Conservation (phyloP, 2,113 vertebrate species). For the Danionella cerebrum region DNA sequence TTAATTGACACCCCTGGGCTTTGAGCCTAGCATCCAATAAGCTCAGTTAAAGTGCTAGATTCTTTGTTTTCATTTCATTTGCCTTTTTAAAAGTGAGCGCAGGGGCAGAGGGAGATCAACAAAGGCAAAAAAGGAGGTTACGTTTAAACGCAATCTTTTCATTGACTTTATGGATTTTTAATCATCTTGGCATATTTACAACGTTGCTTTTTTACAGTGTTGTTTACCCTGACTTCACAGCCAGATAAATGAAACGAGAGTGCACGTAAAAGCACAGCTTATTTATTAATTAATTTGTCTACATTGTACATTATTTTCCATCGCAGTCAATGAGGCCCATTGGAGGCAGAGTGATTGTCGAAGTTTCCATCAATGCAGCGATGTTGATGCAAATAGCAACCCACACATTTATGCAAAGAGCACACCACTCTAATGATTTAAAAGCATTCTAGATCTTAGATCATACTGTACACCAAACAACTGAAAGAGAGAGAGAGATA, state of each 20-base stretch:
- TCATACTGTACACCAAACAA: slow-evolving; percentile 56
- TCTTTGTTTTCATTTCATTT: slow-evolving; percentile 61
- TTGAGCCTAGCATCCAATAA: slow-evolving; percentile 56
- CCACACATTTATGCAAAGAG: slow-evolving; percentile 53
- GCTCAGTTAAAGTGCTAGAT: slow-evolving; percentile 53
- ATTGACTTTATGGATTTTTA: slow-evolving; percentile 57
- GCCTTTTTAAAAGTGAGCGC: slow-evolving; percentile 51
- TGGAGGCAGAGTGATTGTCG: slow-evolving; percentile 36
- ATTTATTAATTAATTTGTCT: slow-evolving; percentile 30
- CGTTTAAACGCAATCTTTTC: slow-evolving; percentile 49
- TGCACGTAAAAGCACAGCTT: neutral
- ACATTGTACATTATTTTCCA: slow-evolving; percentile 26
- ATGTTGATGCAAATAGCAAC: slow-evolving; percentile 15
- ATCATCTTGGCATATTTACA: slow-evolving; percentile 49
- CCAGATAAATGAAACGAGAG: slow-evolving; percentile 20
- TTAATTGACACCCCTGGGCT: slow-evolving; percentile 73
- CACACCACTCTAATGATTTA: slow-evolving; percentile 63
- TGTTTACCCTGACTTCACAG: slow-evolving; percentile 23
- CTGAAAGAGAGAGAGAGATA: slow-evolving; percentile 12
- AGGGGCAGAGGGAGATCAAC: slow-evolving; percentile 9
- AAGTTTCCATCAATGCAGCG: neutral
- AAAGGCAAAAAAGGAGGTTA: slow-evolving; percentile 36
- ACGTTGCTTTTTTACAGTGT: slow-evolving; percentile 43
- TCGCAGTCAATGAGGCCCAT: slow-evolving; percentile 28
- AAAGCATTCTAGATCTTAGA: slow-evolving; percentile 65